Percentiles rank a stretch among this genome's conserved stretches.
phyloP scores from a whole-genome alignment of 2,888 invertebrate species.

The Drosophila multiciliata region DNA sequence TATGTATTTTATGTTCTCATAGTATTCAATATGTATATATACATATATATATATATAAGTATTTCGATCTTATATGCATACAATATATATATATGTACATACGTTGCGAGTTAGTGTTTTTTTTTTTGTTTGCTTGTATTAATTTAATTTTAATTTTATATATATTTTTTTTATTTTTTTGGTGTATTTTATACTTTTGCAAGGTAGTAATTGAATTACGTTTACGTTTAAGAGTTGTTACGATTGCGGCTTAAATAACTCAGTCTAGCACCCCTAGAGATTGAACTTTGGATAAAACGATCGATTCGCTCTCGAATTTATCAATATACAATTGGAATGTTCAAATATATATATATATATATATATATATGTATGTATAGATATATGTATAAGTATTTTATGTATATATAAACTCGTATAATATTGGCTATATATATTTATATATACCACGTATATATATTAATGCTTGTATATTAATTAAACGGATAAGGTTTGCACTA shows the following conservation, averaged over 20 bases:
- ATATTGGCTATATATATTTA: conserved; percentile 48
- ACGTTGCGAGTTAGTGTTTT: conserved; percentile 42
- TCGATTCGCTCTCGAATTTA: conserved; percentile 62
- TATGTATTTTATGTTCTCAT: conserved; percentile 20
- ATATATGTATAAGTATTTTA: conserved; percentile 24
- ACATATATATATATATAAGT: conserved; percentile 15
- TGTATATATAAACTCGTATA: conserved; percentile 45
- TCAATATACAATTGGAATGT: conserved; percentile 67
- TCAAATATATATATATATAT: conserved; percentile 30
- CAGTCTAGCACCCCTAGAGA: conserved; percentile 82
- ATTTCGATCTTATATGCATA: conserved; percentile 21
- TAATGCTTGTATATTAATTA: conserved; percentile 17
- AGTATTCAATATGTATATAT: background rate
- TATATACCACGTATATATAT: conserved; percentile 19
- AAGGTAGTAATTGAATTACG: conserved; percentile 74
- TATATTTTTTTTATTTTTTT: conserved; percentile 24
- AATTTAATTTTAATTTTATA: conserved; percentile 20
- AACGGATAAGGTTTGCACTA: conserved; percentile 47
- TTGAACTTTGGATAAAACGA: conserved; percentile 74
- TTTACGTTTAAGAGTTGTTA: conserved; percentile 54
- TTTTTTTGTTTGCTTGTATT: no score
- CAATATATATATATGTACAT: conserved; percentile 25
- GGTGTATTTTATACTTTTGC: conserved; percentile 73
- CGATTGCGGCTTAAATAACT: conserved; percentile 64
- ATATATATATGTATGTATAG: conserved; percentile 18